Evolutionary conservation across 2,113 vertebrate genomes (phyloP), one percentile per base, ranked within the genome.

Genomic region (Esox niger): DNA sequence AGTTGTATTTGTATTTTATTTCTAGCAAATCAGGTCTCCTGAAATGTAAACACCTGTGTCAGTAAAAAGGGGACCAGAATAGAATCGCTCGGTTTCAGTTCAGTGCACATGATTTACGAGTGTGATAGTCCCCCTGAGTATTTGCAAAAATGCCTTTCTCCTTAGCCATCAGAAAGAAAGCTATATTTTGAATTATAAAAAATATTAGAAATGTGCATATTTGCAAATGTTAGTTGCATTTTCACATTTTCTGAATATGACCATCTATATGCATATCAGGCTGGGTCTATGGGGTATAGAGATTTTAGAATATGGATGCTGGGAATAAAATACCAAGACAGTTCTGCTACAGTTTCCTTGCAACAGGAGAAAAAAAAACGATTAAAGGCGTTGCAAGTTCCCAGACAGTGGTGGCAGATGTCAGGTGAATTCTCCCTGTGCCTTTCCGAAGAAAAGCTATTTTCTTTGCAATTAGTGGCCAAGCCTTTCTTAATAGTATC

Each of bases 381-480:
- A 38, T 64, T 20, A 73, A 55, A 17, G 31, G 29, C 38, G 47
- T 8, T 74, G 38, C 68, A 75, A 73, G 69, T 78, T 64, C 31
- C 4, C 59, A 55, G 65, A 57, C 66, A 38, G 62, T 69, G 31
- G 59, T 71, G 64, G 75, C n/a, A 62, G 67, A 73, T 71, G 71
- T 79, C 74, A 76, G 54, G 60, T 74, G 46, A 82, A 61, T 71
- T 70, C 63, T 80, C 25, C 0, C 4, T 72, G 52, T 66, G 57
- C 60, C 47, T 47, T 69, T 79, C 66, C 35, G 64, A 79, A 67
- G 80, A 69, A 76, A 76, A 74, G 72, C 66, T 79, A 64, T 77
- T 78, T 82, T 72, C 73, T 61, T 30, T 63, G 65, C 79, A 83
- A 88, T 85, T 87, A 88, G 81, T 27, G 72, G 69, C 47, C 66